phyloP scores from a whole-genome alignment of 2,797 vertebrate species.

The Callimico goeldii region DNA sequence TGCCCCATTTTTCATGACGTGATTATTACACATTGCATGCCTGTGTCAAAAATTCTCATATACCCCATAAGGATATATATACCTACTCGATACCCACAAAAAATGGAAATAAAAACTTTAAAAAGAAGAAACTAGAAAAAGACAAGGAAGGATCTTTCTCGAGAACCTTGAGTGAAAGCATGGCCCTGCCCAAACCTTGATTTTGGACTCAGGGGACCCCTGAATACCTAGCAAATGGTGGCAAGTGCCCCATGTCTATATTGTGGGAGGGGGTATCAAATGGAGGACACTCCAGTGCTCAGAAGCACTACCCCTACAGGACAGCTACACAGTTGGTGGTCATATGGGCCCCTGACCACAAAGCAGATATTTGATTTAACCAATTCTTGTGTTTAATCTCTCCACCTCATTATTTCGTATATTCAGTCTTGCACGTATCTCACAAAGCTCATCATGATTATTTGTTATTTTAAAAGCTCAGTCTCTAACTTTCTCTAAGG shows the following conservation, averaged over 20 bases:
- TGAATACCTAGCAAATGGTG: not conserved
- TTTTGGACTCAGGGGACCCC: not conserved
- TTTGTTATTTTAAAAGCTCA: not conserved
- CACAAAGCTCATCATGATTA: not conserved
- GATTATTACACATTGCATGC: not conserved
- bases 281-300: not conserved
- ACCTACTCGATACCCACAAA: not conserved
- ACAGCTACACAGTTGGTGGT: not conserved
- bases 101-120: not conserved
- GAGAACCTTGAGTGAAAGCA: not conserved
- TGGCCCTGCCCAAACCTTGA: not conserved
- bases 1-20: not conserved
- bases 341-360: not conserved
- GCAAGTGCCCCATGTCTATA: not conserved
- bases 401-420: not conserved
- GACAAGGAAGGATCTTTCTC: not conserved
- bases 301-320: not conserved
- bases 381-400: not conserved
- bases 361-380: not conserved
- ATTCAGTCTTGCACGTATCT: not conserved
- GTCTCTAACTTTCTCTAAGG: not conserved
- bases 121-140: not conserved
- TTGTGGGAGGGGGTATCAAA: not conserved
- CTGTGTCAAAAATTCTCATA: not conserved
- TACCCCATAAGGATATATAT: not conserved